These are phyloP conservation scores for Unio pictorum DNA, from an alignment of 2,888 invertebrate species.

Conservation along the genomic window DNA sequence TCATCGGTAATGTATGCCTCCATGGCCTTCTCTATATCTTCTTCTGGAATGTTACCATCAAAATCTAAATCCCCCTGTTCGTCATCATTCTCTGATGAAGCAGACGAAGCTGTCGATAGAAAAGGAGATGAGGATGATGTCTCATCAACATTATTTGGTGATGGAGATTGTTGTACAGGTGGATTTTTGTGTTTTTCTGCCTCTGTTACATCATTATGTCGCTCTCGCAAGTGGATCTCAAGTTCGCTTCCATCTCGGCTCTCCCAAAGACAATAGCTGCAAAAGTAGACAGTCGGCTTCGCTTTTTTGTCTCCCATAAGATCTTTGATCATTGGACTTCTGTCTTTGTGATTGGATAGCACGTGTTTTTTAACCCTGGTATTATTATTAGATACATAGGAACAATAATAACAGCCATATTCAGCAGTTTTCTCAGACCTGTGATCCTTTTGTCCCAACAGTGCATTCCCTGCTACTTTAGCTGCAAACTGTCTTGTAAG, in stretches of 20 bases:
- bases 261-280: slow-evolving; percentile 49
- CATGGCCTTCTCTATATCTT: slow-evolving; percentile 34
- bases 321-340: slow-evolving; percentile 35
- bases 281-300: slow-evolving; percentile 41
- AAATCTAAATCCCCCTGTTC: slow-evolving; percentile 15
- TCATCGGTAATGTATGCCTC: slow-evolving; percentile 31
- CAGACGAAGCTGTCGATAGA: slow-evolving; percentile 2
- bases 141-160: neutral
- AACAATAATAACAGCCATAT: slow-evolving; percentile 50
- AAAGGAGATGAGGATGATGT: neutral
- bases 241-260: slow-evolving; percentile 34
- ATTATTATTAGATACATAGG: slow-evolving; percentile 41
- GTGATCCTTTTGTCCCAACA: slow-evolving; percentile 20
- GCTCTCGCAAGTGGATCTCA: slow-evolving; percentile 27
- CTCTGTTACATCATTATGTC: slow-evolving; percentile 20
- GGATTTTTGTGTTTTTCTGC: neutral
- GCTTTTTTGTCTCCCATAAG: slow-evolving; percentile 26
- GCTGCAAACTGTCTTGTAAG: slow-evolving; percentile 34
- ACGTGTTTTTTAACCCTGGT: slow-evolving; percentile 51
- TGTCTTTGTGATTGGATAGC: slow-evolving; percentile 34
- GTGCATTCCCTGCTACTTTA: slow-evolving; percentile 27
- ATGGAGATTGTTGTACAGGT: neutral
- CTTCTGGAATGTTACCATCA: slow-evolving; percentile 23
- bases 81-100: slow-evolving; percentile 12
- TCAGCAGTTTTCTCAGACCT: slow-evolving; percentile 30